Percentiles rank a stretch among this genome's conserved stretches.
Evolutionary conservation across 1,140 invertebrate species (phyloP).

Genomic region (Sminthurides bifidus): DNA sequence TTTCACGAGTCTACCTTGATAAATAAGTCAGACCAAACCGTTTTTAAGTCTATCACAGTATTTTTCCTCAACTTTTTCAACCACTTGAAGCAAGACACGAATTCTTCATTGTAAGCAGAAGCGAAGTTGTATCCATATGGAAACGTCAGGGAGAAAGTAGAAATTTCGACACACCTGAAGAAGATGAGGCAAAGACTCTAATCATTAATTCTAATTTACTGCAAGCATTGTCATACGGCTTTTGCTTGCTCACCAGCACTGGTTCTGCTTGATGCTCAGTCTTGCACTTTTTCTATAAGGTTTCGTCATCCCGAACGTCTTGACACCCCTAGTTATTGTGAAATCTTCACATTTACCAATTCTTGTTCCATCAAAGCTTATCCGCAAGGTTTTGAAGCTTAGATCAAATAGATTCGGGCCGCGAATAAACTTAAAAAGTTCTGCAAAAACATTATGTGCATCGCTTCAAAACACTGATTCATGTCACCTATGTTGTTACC

Average conservation of each 20-base stretch:
- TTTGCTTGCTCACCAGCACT: slow-evolving; percentile 16
- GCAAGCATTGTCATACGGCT: not conserved
- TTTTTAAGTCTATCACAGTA: slow-evolving; percentile 52
- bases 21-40: slow-evolving; percentile 55
- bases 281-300: slow-evolving; percentile 8
- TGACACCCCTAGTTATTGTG: slow-evolving; percentile 14
- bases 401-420: slow-evolving; percentile 21
- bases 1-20: slow-evolving; percentile 72
- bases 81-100: slow-evolving; percentile 85
- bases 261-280: slow-evolving; percentile 18
- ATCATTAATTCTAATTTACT: slow-evolving; percentile 14
- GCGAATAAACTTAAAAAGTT: slow-evolving; percentile 18
- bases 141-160: slow-evolving; percentile 62
- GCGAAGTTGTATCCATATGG: slow-evolving; percentile 90
- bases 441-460: slow-evolving; percentile 10
- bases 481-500: too few relatives aligned
- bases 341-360: slow-evolving; percentile 22
- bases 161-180: slow-evolving; percentile 48
- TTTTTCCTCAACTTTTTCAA: slow-evolving; percentile 62
- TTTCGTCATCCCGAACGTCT: slow-evolving; percentile 13
- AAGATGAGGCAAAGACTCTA: not conserved
- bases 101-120: slow-evolving; percentile 81
- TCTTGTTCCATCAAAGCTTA: slow-evolving; percentile 22
- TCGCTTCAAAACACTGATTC: too few relatives aligned
- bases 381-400: slow-evolving; percentile 7